Evolutionary conservation across 2,888 invertebrate species (phyloP), one percentile per base, ranked within the genome.

Genomic region (Pemphredon lugubris): DNA sequence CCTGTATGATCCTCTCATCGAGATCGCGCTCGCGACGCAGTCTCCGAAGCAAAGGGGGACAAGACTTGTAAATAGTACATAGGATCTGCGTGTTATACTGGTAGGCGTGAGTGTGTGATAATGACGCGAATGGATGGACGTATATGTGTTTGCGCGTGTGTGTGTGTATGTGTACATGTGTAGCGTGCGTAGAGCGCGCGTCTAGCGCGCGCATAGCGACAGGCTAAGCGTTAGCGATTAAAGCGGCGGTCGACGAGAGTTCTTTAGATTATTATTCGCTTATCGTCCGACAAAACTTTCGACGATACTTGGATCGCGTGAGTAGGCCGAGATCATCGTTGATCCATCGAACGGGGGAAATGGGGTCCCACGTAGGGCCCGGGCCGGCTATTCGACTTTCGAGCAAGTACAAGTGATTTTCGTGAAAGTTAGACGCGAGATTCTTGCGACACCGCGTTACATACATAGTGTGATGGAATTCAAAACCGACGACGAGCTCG

Each of bases 401-500:
- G 26, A 26, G 7, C 7, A 3, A 7, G 26, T 3, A 50, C 48
- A 73, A 67, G 57, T 55, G 65, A 63, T 71, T 77, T 74, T 77
- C 68, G 77, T 74, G 77, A 77, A 77, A 77, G 74, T 75, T 47
- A 30, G 51, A 32, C n/a, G 58, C 60, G 47, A 67, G 73, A 61
- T 61, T 58, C 54, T 77, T 77, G 61, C 76, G 73, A 76, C 73
- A 68, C 42, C 58, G 21, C 59, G 51, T 42, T 39, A 60, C 37
- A 42, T 7, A 26, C 26, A 7, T 57, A 47, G 64, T 37, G 60
- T 37, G 64, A n/a, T n/a, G n/a, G 63, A 53, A 75, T 64, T 63
- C 58, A 63, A 42, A 42, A 57, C 30, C 42, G 51, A 40, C 21
- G 50, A 40, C 34, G 59, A 50, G 50, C 50, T 34, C 54, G 61